Conservation (phyloP, 2,113 vertebrate genomes). For the Hypocryptadius cinnamomeus region DNA sequence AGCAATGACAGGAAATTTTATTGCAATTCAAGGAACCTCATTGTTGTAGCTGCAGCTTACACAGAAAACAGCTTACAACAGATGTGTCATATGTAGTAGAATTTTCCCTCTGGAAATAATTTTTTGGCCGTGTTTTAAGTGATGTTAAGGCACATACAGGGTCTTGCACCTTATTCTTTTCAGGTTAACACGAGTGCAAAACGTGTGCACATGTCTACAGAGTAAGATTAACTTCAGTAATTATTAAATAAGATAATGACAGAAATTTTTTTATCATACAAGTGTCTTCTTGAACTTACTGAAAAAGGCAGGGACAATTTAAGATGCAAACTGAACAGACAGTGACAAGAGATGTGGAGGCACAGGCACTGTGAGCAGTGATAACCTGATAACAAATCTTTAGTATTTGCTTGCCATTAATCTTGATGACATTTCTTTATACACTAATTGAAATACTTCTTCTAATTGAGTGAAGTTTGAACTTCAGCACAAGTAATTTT, state of each 20-base stretch:
- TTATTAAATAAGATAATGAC: neutral
- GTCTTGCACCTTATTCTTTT: neutral
- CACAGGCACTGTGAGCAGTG: neutral
- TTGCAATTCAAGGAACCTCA: neutral
- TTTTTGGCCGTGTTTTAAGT: neutral
- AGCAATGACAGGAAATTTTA: neutral
- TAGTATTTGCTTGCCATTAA: neutral
- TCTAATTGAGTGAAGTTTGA: neutral
- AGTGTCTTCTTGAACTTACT: neutral
- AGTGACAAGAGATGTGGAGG: neutral
- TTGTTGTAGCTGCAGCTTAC: neutral
- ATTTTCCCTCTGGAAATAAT: neutral
- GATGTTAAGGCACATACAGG: neutral
- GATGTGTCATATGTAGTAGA: neutral
- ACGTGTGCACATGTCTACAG: fast-evolving
- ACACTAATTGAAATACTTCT: neutral
- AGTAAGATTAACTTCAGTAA: neutral
- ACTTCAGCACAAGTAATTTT: neutral
- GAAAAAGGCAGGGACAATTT: neutral
- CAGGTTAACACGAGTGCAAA: neutral
- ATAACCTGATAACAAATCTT: neutral
- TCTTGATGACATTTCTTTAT: neutral
- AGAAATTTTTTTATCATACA: neutral
- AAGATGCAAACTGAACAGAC: neutral
- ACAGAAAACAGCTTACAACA: neutral